These are phyloP conservation scores for Prolemur simus DNA, from an alignment of 2,113 vertebrate species.

Conservation along the genomic window DNA sequence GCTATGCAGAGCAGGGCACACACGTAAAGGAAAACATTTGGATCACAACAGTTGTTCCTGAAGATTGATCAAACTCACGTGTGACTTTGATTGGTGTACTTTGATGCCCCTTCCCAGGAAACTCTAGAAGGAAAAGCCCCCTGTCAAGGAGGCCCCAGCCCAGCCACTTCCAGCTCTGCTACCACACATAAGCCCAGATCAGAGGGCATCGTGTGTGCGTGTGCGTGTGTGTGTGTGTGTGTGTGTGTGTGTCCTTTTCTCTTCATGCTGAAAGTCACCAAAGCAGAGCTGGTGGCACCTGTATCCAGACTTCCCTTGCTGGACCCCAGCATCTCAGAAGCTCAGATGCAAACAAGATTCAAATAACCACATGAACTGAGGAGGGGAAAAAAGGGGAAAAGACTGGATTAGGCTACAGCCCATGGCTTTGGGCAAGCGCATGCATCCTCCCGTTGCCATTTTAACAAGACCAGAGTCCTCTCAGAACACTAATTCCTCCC, in stretches of 20 bases:
- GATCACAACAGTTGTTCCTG: background rate
- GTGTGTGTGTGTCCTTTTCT: background rate
- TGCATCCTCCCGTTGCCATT: conserved; percentile 64
- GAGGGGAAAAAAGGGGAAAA: conserved; percentile 14
- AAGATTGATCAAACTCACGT: background rate
- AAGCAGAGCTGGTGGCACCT: background rate
- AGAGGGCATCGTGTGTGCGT: background rate
- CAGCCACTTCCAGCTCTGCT: background rate
- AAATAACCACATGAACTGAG: conserved; percentile 37
- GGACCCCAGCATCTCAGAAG: conserved; percentile 37
- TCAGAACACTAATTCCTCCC: conserved; percentile 76
- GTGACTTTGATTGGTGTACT: background rate
- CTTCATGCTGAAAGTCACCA: background rate
- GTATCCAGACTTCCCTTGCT: background rate
- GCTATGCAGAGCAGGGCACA: background rate
- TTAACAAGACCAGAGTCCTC: conserved; percentile 70
- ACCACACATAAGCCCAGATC: background rate
- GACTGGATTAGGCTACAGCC: background rate
- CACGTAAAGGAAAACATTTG: background rate
- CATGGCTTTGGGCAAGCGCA: conserved; percentile 43
- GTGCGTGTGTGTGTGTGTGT: too few species aligned
- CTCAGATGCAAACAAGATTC: background rate
- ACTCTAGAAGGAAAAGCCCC: background rate
- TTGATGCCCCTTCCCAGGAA: background rate
- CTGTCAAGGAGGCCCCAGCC: background rate